Evolutionary conservation across 1,140 invertebrate species (phyloP).

Genomic region (Trachelipus rathkii): DNA sequence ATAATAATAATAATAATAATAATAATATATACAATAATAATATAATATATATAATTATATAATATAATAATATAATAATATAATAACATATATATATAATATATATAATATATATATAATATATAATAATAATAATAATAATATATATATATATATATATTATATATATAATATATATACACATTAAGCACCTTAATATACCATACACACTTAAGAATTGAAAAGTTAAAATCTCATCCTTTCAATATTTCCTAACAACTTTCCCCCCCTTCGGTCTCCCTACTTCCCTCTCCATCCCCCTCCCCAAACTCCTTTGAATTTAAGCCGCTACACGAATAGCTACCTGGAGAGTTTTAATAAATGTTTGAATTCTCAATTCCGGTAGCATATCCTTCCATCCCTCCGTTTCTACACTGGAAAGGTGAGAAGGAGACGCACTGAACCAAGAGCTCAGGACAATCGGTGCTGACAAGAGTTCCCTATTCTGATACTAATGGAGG

Average conservation of each 20-base stretch:
- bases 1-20: no score
- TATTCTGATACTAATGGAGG: not conserved
- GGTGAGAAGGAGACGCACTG: not conserved
- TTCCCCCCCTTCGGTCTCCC: no score
- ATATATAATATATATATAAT: conserved; percentile 11
- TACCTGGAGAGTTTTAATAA: conserved; percentile 1
- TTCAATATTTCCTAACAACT: no score
- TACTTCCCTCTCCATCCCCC: not conserved
- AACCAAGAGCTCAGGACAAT: not conserved
- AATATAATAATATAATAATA: no score
- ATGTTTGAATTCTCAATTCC: conserved; percentile 1
- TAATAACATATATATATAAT: not conserved
- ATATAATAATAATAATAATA: no score
- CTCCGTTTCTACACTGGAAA: not conserved
- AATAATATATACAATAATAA: no score
- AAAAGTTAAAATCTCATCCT: no score
- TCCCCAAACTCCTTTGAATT: not conserved
- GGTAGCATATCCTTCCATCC: not conserved
- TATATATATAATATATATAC: conserved; percentile 12
- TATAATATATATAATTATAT: no score
- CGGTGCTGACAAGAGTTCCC: not conserved
- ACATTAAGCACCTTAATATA: not conserved
- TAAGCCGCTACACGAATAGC: not conserved
- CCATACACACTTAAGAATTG: no score
- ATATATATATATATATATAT: conserved; percentile 7